Conservation (phyloP, 1,140 invertebrate genomes). For the Thaumatotibia leucotreta region DNA sequence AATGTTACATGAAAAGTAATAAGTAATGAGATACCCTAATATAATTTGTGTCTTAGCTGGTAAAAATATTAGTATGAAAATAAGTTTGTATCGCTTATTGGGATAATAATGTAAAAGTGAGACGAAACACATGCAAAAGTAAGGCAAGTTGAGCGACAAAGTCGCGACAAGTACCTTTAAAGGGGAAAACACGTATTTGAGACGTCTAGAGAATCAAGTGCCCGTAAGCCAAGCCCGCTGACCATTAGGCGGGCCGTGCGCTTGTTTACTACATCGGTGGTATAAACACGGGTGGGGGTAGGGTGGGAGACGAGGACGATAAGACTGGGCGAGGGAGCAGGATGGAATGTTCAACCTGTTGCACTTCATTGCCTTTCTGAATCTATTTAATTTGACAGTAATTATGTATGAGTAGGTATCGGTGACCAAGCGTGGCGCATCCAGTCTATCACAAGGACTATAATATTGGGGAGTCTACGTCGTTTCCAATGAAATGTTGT, state of each 20-base stretch:
- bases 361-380: conserved; percentile 35
- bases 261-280: not conserved
- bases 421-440: conserved; percentile 60
- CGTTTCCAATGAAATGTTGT: conserved; percentile 58
- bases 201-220: not conserved
- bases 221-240: not conserved
- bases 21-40: conserved; percentile 66
- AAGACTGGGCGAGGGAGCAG: conserved; percentile 12
- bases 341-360: conserved; percentile 18
- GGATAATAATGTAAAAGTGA: conserved; percentile 25
- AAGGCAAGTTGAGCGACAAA: conserved; percentile 4
- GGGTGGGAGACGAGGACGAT: not conserved
- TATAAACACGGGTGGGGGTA: not conserved
- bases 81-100: conserved; percentile 67
- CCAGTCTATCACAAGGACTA: conserved; percentile 46
- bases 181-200: not conserved
- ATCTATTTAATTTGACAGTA: conserved; percentile 25
- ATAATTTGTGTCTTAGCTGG: conserved; percentile 75
- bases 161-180: conserved; percentile 5
- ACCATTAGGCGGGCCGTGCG: not conserved
- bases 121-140: conserved; percentile 28
- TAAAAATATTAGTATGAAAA: conserved; percentile 67
- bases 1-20: conserved; percentile 69
- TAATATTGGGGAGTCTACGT: conserved; percentile 29
- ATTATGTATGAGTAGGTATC: conserved; percentile 29